Evolutionary conservation across 2,888 invertebrate species (phyloP), one percentile per base, ranked within the genome.

Genomic region (Charanyca ferruginea): DNA sequence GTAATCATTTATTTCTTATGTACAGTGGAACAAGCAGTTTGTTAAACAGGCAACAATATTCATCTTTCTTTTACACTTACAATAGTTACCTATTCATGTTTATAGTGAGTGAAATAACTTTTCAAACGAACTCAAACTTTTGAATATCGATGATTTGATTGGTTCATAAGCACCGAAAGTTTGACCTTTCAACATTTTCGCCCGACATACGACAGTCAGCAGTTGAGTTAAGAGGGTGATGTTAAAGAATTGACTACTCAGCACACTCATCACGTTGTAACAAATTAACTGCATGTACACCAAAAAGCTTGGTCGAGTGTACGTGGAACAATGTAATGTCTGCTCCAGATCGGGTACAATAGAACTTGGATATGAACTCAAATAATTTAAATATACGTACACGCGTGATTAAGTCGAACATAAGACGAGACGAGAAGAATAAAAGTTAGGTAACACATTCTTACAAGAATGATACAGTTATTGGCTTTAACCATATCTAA

Each of bases 1-100:
- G 76, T 80, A 68, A 80, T 80, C 82, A 81, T 83, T 82, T 80
- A 80, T 81, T 66, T 76, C 70, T 80, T 72, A 73, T 83, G 67
- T 38, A 38, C 38, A 38, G 4, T 3, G 16, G 16, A 38, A 38
- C 38, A 38, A 38, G 4, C 16, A 4, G 3, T 16, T 38, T 38
- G 38, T 13, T 16, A 5, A 16, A 38, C 38, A 38, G 1, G 38
- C 38, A 3, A 38, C 13, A 38, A 38, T 16, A 38, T 38, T 38
- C 38, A 38, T 16, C 32, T 32, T 9, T 32, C 9, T 32, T 32
- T n/a, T n/a, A n/a, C n/a, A 28, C 28, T 3, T 28, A 28, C 28
- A 28, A 3, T 28, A 28, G 4, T 7, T 3, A 7, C 28, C 38
- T 38, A 5, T 32, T 8, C 9, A 1, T 9, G 8, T 32, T 32